These are phyloP conservation scores for Cotesia chilonis DNA, from an alignment of 1,140 invertebrate genomes.

Conservation along the genomic window DNA sequence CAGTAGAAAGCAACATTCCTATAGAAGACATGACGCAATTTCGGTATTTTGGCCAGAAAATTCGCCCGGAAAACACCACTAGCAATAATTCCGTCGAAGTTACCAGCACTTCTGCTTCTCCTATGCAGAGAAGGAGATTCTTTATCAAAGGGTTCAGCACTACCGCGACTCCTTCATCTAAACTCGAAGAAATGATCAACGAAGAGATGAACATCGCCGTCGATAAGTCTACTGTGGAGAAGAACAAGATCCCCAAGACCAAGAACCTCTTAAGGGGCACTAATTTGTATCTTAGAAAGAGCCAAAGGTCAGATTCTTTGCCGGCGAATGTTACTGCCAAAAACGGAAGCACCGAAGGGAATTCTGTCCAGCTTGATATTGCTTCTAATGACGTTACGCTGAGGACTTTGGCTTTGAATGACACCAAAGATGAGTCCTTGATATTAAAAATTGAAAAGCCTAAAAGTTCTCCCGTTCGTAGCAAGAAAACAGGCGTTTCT, in stretches of 20 bases:
- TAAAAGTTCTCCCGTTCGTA: not conserved
- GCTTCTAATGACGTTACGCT: constrained; percentile 20
- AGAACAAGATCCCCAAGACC: constrained; percentile 51
- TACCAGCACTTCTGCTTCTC: constrained; percentile 40
- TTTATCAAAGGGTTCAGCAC: constrained; percentile 49
- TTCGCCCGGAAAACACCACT: constrained; percentile 56
- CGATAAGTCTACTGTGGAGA: constrained; percentile 52
- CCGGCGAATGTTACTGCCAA: too few species aligned
- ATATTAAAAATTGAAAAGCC: constrained; percentile 7
- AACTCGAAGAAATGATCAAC: constrained; percentile 50
- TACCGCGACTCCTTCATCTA: constrained; percentile 42
- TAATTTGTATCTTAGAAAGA: constrained; percentile 51
- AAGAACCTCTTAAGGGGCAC: constrained; percentile 49
- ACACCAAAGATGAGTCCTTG: too few species aligned
- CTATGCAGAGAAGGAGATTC: constrained; percentile 49
- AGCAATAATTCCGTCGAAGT: constrained; percentile 44
- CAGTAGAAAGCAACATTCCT: constrained; percentile 70
- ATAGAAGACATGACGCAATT: constrained; percentile 76
- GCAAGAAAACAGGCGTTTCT: constrained; percentile 15
- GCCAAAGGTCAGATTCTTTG: constrained; percentile 45
- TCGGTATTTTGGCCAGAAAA: constrained; percentile 75
- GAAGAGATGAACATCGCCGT: constrained; percentile 55
- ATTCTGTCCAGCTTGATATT: too few species aligned
- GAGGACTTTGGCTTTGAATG: too few species aligned
- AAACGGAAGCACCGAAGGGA: too few species aligned